Evolutionary conservation across 2,113 vertebrate genomes (phyloP), one percentile per base, ranked within the genome.

Genomic region (Sclerurus mexicanus): DNA sequence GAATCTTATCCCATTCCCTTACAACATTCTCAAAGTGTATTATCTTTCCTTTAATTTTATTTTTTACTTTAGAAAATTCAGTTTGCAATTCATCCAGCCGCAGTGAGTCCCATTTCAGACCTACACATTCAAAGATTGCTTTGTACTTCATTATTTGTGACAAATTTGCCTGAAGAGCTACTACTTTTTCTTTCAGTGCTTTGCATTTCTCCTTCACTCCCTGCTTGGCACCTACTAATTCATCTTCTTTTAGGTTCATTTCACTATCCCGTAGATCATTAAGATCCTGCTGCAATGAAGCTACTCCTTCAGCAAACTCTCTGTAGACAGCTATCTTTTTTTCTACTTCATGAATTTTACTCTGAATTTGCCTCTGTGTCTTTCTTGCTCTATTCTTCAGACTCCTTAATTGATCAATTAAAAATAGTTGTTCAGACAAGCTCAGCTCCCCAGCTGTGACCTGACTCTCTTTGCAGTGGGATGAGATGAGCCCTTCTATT

Each of bases 361-460:
- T 91, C 87, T 98, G 98, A 93, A 99, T 97, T 42, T 97, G 95
- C 90, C 95, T 98, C 46, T 95, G 96, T 16, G 98, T 96, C 82
- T 96, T 97, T 33, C 79, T 95, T 53, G 98, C 97, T 91, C 98
- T 98, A 2, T 96, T 98, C 92, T 98, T 98, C 53, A 99, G 98
- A 87, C 93, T 93, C 72, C 92, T 97, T 44, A 99, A 97, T 13
- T 97, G 98, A 81, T 98, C 97, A 68, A 87, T 97, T 59, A 99
- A 97, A 96, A 98, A 98, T 0, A 98, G 90, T 42, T 97, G 98
- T 88, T 99, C 99, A 25, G 97, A 97, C 52, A 98, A 67, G 86
- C 94, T 99, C 25, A 99, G 98, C 44, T 98, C 98, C 49, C 97
- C 74, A 53, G 89, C 91, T 56, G 98, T 95, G 66, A 98, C 95